Conservation (phyloP, 2,113 vertebrate species). For the Caloenas nicobarica region DNA sequence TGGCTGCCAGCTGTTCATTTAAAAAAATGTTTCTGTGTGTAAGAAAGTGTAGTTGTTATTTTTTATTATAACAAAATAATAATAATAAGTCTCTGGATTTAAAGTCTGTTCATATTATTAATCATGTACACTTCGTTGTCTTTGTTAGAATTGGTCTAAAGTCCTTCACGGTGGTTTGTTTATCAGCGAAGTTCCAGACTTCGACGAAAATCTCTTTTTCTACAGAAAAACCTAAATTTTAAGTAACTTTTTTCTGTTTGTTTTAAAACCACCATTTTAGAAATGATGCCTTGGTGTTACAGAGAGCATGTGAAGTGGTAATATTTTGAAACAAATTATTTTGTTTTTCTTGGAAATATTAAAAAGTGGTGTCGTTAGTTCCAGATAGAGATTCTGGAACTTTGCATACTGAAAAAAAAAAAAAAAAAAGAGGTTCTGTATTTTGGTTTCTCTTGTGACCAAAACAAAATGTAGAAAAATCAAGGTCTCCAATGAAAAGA, state of each 20-base stretch:
- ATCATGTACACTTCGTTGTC: not conserved
- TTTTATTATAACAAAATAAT: not conserved
- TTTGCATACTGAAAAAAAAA: not conserved
- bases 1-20: not conserved
- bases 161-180: not conserved
- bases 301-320: not conserved
- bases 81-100: not conserved
- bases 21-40: not conserved
- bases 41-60: not conserved
- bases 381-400: not conserved
- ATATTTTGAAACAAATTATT: slow-evolving; percentile 23
- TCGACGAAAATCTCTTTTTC: not conserved
- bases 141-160: not conserved
- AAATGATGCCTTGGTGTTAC: not conserved
- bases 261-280: not conserved
- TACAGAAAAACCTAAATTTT: not conserved
- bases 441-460: slow-evolving; percentile 17
- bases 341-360: slow-evolving; percentile 11
- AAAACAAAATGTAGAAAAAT: slow-evolving; percentile 32
- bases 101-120: not conserved
- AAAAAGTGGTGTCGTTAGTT: not conserved
- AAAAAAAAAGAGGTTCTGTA: not conserved
- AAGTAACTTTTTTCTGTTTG: not conserved
- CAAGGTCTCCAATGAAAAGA: not conserved
- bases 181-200: not conserved